phyloP scores from a whole-genome alignment of 2,797 vertebrate species.

The Saxicola maurus region DNA sequence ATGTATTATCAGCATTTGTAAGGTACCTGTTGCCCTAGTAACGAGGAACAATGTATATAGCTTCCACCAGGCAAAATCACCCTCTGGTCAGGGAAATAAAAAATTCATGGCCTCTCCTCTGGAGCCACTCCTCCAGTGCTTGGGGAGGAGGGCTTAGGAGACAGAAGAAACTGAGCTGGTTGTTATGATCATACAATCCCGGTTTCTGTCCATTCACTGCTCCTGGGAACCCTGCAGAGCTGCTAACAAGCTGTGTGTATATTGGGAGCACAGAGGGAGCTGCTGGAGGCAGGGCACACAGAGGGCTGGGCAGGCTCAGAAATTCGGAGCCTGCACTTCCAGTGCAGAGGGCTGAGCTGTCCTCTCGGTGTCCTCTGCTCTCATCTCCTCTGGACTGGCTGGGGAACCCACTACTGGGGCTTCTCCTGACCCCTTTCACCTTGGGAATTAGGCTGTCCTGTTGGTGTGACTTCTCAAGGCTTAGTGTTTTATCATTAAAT shows the following conservation, averaged over 20 bases:
- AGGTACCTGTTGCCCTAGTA: slow-evolving; percentile 35
- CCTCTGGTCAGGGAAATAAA: slow-evolving; percentile 27
- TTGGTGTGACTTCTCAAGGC: background rate
- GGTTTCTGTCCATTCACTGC: slow-evolving; percentile 10
- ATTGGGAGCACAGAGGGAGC: background rate
- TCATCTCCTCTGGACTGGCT: background rate
- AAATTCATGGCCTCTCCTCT: slow-evolving; percentile 17
- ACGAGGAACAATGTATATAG: background rate
- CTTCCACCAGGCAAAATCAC: slow-evolving; percentile 22
- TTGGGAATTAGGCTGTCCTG: background rate
- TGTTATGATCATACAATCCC: slow-evolving; percentile 27
- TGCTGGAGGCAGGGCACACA: background rate
- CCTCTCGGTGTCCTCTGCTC: background rate
- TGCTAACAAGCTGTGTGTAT: slow-evolving; percentile 32
- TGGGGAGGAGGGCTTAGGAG: background rate
- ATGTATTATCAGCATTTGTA: slow-evolving; percentile 20
- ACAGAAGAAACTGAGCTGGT: slow-evolving; percentile 13
- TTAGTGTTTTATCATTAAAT: background rate
- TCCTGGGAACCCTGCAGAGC: background rate
- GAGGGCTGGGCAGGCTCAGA: background rate
- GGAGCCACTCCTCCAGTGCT: background rate
- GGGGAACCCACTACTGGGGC: background rate
- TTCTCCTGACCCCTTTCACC: background rate
- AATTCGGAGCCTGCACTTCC: background rate
- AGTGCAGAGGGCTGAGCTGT: background rate